phyloP scores from a whole-genome alignment of 2,888 invertebrate genomes.

The Tipula helvola region DNA sequence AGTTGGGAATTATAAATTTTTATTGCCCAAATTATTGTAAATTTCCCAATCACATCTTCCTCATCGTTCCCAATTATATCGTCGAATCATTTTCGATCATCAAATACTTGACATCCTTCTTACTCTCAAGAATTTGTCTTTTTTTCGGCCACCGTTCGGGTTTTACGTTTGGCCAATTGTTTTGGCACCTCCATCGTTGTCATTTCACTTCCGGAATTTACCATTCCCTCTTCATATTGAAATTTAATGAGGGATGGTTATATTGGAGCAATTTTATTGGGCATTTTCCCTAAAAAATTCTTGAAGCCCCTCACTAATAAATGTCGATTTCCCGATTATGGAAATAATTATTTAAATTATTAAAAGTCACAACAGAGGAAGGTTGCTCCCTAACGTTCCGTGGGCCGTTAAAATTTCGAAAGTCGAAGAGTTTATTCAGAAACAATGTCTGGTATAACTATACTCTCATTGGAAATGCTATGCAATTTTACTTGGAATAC shows the following conservation, averaged over 20 bases:
- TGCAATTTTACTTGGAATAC: too few relatives aligned
- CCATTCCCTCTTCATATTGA: slow-evolving; percentile 25
- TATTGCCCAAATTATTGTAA: too few relatives aligned
- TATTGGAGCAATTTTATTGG: slow-evolving; percentile 25
- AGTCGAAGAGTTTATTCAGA: too few relatives aligned
- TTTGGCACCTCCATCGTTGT: slow-evolving; percentile 30
- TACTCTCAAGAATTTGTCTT: slow-evolving; percentile 34
- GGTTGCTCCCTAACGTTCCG: too few relatives aligned
- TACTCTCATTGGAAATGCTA: too few relatives aligned
- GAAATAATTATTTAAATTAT: too few relatives aligned
- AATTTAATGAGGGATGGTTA: neutral
- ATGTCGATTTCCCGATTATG: slow-evolving; percentile 26
- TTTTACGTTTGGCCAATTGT: slow-evolving; percentile 31
- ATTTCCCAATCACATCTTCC: too few relatives aligned
- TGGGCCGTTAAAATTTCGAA: too few relatives aligned
- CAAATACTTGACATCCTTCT: slow-evolving; percentile 28
- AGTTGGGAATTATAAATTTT: too few relatives aligned
- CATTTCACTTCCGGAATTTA: slow-evolving; percentile 25
- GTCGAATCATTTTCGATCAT: slow-evolving; percentile 35
- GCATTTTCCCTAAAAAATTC: slow-evolving; percentile 38
- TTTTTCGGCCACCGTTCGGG: slow-evolving; percentile 43
- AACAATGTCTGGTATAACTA: too few relatives aligned
- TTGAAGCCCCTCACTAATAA: slow-evolving; percentile 39
- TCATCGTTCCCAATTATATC: slow-evolving; percentile 29
- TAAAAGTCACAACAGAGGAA: too few relatives aligned